Evolutionary conservation across 2,113 vertebrate species (phyloP).

Genomic region (Chiloscyllium plagiosum): DNA sequence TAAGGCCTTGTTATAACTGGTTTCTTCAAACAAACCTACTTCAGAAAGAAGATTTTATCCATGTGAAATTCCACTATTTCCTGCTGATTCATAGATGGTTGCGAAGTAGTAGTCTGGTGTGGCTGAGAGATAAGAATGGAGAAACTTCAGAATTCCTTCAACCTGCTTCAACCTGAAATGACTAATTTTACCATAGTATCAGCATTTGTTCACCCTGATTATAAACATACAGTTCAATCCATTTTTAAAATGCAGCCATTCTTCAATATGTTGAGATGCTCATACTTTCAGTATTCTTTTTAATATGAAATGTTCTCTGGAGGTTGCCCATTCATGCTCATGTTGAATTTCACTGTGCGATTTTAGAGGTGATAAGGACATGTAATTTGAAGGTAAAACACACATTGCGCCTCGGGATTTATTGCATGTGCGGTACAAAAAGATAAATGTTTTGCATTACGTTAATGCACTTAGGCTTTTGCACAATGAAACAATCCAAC

Average conservation of each 20-base stretch:
- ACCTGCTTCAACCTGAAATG: background rate
- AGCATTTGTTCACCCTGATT: background rate
- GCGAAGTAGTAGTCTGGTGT: constrained; percentile 44
- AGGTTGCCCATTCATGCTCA: background rate
- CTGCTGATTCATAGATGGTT: constrained; percentile 47
- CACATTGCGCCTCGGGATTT: background rate
- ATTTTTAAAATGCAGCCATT: background rate
- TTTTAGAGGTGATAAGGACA: background rate
- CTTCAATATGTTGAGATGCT: background rate
- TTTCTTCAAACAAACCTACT: background rate
- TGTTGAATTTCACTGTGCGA: background rate
- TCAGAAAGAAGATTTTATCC: constrained; percentile 9
- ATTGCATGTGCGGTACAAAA: background rate
- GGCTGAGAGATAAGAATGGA: constrained; percentile 37
- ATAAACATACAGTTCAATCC: background rate
- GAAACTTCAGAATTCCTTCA: background rate
- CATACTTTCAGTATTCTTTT: background rate
- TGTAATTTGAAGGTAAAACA: background rate
- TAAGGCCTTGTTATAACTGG: background rate
- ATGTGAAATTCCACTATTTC: constrained; percentile 40
- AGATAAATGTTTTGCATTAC: background rate
- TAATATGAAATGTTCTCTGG: background rate
- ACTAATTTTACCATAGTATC: background rate
- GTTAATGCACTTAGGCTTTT: no score
- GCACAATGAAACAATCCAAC: background rate